Evolutionary conservation across 2,797 vertebrate genomes (phyloP).

Genomic region (Garrulus glandarius): DNA sequence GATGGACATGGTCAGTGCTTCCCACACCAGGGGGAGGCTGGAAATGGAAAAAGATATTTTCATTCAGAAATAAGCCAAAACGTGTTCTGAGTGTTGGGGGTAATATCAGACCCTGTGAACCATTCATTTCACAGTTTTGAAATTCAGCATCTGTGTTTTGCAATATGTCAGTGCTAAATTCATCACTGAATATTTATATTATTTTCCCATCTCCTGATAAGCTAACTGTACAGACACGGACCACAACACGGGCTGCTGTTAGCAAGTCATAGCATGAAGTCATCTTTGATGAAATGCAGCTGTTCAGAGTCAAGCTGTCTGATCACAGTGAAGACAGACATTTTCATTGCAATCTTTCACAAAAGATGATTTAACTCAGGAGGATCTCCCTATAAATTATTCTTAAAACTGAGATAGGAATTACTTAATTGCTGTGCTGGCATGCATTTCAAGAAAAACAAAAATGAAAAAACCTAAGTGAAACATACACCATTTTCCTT

Average conservation of each 20-base stretch:
- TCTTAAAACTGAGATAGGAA: background rate
- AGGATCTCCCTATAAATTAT: background rate
- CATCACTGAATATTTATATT: background rate
- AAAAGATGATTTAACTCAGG: background rate
- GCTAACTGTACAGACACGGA: background rate
- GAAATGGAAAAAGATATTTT: background rate
- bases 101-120: background rate
- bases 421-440: background rate
- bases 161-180: background rate
- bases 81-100: background rate
- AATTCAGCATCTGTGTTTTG: background rate
- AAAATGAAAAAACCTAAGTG: background rate
- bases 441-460: background rate
- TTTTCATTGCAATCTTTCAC: background rate
- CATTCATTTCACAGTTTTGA: background rate
- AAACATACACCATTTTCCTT: background rate
- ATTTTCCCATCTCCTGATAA: background rate
- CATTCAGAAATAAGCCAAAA: background rate
- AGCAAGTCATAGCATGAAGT: background rate
- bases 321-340: background rate
- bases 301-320: background rate
- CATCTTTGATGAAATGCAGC: background rate
- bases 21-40: background rate
- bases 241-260: background rate
- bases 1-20: background rate